Conservation (phyloP, 2,888 invertebrate genomes). For the Heteromyza rotundicornis region DNA sequence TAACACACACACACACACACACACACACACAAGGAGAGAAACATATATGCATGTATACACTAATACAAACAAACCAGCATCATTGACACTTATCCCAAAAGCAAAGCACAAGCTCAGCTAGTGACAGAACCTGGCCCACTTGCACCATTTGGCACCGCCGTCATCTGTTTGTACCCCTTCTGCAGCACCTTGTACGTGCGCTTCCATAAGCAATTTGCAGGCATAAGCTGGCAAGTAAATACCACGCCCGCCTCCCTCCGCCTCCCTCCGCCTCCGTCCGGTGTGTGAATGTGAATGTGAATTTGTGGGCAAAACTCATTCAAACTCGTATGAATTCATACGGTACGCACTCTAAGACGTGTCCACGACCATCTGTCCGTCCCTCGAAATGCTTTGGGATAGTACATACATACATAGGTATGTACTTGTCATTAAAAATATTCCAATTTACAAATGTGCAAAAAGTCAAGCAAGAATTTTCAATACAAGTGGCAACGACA, state of each 20-base stretch:
- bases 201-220: slow-evolving; percentile 44
- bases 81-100: slow-evolving; percentile 46
- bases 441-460: neutral
- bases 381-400: too few species aligned
- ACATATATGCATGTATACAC: neutral
- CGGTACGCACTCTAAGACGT: too few species aligned
- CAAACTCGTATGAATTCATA: too few species aligned
- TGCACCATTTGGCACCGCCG: too few species aligned
- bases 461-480: neutral
- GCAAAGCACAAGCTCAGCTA: slow-evolving; percentile 23
- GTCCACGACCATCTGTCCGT: neutral
- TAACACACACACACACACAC: neutral
- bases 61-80: slow-evolving; percentile 5
- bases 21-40: neutral
- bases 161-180: too few species aligned
- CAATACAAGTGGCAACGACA: neutral
- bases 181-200: slow-evolving; percentile 19
- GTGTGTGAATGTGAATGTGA: too few species aligned
- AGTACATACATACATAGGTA: too few species aligned
- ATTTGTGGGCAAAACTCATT: too few species aligned
- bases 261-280: too few species aligned
- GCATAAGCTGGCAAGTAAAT: slow-evolving; percentile 17
- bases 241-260: neutral
- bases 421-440: neutral
- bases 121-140: neutral